Evolutionary conservation across 1,140 invertebrate genomes (phyloP).

Genomic region (Pseudomyrmex dendroicus): DNA sequence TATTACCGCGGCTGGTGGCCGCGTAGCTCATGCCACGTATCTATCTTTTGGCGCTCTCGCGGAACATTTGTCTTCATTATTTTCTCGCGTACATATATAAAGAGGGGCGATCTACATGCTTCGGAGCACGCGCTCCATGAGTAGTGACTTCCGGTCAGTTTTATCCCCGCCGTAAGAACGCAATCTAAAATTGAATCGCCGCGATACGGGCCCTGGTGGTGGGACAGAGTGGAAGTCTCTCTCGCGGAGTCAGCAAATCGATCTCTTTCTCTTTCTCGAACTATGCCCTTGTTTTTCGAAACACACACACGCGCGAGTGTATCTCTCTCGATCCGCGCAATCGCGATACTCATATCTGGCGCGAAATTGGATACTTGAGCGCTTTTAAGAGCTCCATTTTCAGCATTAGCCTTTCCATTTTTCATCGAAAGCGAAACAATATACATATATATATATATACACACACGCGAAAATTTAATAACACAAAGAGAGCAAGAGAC

Average conservation of each 20-base stretch:
- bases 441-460: too few relatives aligned
- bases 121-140: slow-evolving; percentile 5
- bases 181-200: slow-evolving; percentile 63
- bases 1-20: slow-evolving; percentile 11
- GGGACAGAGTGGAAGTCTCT: slow-evolving; percentile 21
- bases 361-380: slow-evolving; percentile 6
- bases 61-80: slow-evolving; percentile 54
- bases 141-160: slow-evolving; percentile 57
- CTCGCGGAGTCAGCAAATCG: slow-evolving; percentile 45
- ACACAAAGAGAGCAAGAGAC: too few relatives aligned
- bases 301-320: slow-evolving; percentile 21
- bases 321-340: not conserved
- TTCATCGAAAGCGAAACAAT: not conserved
- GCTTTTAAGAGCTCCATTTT: not conserved
- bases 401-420: not conserved
- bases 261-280: not conserved
- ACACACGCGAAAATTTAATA: too few relatives aligned
- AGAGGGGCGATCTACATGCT: slow-evolving; percentile 37
- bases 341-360: slow-evolving; percentile 16
- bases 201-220: slow-evolving; percentile 8
- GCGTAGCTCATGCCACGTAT: not conserved
- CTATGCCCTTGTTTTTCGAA: slow-evolving; percentile 20
- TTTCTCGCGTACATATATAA: slow-evolving; percentile 19
- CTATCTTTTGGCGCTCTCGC: slow-evolving; percentile 43
- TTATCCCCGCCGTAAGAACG: slow-evolving; percentile 47